A percentile compares a stretch with the other conserved stretches of the same genome.
These are phyloP conservation scores for Hyppa rectilinea DNA, from an alignment of 2,888 invertebrate genomes.

Conservation along the genomic window DNA sequence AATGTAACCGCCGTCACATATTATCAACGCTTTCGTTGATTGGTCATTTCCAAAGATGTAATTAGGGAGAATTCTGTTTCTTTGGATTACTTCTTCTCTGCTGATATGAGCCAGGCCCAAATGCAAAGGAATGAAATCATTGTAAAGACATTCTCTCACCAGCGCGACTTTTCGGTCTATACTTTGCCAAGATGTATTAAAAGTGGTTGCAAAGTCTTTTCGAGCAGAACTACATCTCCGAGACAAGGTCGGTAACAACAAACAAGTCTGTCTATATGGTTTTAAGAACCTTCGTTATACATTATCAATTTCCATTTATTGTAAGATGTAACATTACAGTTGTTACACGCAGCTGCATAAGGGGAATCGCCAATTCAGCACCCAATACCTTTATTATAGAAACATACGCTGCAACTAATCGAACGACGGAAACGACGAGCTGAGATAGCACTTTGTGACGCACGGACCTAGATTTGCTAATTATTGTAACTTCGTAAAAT, in stretches of 20 bases:
- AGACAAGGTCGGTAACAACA: slow-evolving; percentile 28
- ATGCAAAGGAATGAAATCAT: slow-evolving; percentile 36
- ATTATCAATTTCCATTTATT: no score
- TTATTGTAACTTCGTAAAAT: no score
- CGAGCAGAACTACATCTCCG: slow-evolving; percentile 12
- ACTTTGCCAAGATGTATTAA: slow-evolving; percentile 16
- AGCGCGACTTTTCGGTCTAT: slow-evolving; percentile 18
- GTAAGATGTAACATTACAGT: no score
- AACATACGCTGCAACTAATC: no score
- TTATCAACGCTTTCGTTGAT: slow-evolving; percentile 33
- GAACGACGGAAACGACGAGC: no score
- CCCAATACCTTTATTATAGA: no score
- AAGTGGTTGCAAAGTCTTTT: slow-evolving; percentile 15
- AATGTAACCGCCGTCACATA: slow-evolving; percentile 40
- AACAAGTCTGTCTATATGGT: no score
- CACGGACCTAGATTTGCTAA: no score
- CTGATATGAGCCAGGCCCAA: slow-evolving; percentile 33
- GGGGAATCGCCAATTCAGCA: no score
- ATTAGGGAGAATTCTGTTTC: slow-evolving; percentile 10
- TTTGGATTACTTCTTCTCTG: slow-evolving; percentile 22
- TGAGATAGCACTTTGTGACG: no score
- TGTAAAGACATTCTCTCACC: slow-evolving; percentile 13
- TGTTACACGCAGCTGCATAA: no score
- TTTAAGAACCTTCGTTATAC: no score
- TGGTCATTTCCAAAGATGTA: slow-evolving; percentile 6